phyloP scores from a whole-genome alignment of 2,888 invertebrate genomes.

The Euplexia lucipara region DNA sequence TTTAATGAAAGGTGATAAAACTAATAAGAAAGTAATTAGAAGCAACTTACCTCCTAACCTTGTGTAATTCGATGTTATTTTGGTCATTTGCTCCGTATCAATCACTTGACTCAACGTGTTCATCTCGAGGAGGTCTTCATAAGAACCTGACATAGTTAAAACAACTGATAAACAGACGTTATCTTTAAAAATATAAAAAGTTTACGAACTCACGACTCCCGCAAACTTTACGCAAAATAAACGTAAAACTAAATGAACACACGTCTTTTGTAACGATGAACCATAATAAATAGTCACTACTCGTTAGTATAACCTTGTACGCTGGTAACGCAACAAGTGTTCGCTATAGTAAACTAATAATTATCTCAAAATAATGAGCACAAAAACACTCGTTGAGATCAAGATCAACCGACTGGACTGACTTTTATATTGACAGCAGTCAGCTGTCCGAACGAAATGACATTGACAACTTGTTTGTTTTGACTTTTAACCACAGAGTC shows the following conservation, averaged over 20 bases:
- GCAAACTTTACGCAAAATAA: neutral
- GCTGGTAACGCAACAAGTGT: slow-evolving; percentile 40
- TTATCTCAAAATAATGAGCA: slow-evolving; percentile 44
- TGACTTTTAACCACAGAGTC: slow-evolving; percentile 19
- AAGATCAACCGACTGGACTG: slow-evolving; percentile 25
- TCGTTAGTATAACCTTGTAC: slow-evolving; percentile 58
- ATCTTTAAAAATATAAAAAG: slow-evolving; percentile 24
- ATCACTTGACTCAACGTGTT: slow-evolving; percentile 83
- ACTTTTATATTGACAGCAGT: slow-evolving; percentile 15
- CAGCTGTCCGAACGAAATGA: slow-evolving; percentile 45
- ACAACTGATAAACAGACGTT: slow-evolving; percentile 17
- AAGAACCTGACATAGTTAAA: slow-evolving; percentile 55
- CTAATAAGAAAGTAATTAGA: slow-evolving; percentile 26
- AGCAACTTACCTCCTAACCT: slow-evolving; percentile 83
- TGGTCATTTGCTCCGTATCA: slow-evolving; percentile 80
- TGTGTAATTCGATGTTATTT: slow-evolving; percentile 83
- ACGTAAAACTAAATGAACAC: slow-evolving; percentile 33
- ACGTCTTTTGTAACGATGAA: slow-evolving; percentile 19
- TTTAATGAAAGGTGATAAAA: slow-evolving; percentile 3
- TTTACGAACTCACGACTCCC: slow-evolving; percentile 26
- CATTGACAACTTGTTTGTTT: slow-evolving; percentile 26
- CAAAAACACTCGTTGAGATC: slow-evolving; percentile 26
- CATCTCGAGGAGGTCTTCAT: slow-evolving; percentile 72
- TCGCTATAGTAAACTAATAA: slow-evolving; percentile 42
- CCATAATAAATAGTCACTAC: slow-evolving; percentile 23